Conservation (phyloP, 2,888 invertebrate genomes). For the Tenthredo scrophulariae region DNA sequence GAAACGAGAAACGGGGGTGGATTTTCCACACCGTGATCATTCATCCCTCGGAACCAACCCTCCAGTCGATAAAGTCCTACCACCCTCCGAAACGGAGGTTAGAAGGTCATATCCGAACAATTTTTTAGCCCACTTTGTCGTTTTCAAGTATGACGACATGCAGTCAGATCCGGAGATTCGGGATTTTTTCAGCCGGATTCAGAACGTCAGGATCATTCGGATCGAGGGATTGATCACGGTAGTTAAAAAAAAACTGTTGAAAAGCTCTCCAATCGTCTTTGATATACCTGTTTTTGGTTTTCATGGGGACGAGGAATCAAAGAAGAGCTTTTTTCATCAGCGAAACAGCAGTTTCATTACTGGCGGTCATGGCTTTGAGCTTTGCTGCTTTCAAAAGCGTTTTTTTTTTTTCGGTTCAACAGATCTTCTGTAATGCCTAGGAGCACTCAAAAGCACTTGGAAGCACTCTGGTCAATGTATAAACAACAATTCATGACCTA, state of each 20-base stretch:
- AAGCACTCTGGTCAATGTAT: not conserved
- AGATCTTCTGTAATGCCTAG: not conserved
- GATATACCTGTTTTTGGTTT: not conserved
- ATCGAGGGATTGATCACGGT: not conserved
- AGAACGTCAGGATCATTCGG: not conserved
- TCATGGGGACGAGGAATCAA: not conserved
- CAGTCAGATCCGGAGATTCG: not conserved
- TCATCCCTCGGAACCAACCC: conserved; percentile 16
- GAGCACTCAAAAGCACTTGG: not conserved
- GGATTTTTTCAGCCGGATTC: not conserved
- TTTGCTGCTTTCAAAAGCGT: not conserved
- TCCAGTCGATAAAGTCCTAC: not conserved
- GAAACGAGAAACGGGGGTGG: not conserved
- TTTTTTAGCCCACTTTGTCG: not conserved
- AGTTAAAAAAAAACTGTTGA: not conserved
- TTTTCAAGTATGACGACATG: not conserved
- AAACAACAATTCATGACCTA: not conserved
- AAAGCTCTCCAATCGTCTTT: not conserved
- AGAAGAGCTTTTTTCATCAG: not conserved
- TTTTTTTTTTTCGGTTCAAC: not conserved
- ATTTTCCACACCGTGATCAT: not conserved
- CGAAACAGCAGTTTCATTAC: not conserved
- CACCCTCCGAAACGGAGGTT: not conserved
- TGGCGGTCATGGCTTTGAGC: not conserved
- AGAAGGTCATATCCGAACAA: not conserved